phyloP scores from a whole-genome alignment of 2,888 invertebrate genomes.

The Acronicta alni region DNA sequence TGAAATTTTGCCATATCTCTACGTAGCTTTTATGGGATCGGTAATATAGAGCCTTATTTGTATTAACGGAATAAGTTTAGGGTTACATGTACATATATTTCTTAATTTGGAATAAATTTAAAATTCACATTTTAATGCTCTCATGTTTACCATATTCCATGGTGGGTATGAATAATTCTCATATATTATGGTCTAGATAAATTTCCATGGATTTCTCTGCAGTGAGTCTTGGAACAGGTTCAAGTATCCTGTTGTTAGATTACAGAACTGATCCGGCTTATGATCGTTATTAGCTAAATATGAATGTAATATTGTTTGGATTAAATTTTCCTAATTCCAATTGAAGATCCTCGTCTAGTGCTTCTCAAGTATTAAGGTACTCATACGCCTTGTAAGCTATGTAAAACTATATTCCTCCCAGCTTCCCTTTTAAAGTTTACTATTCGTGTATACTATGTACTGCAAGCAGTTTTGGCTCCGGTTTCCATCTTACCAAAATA shows the following conservation, averaged over 20 bases:
- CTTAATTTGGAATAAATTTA: slow-evolving; percentile 43
- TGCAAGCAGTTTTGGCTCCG: too few relatives aligned
- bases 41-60: too few relatives aligned
- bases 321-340: slow-evolving; percentile 31
- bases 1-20: neutral
- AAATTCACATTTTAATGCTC: slow-evolving; percentile 16
- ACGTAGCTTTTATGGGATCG: too few relatives aligned
- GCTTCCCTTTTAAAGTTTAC: too few relatives aligned
- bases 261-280: slow-evolving; percentile 37
- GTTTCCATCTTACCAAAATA: too few relatives aligned
- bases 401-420: too few relatives aligned
- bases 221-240: slow-evolving; percentile 38
- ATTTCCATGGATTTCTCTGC: slow-evolving; percentile 27
- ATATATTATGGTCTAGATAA: slow-evolving; percentile 44
- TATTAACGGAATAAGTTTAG: too few relatives aligned
- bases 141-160: too few relatives aligned
- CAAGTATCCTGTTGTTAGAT: slow-evolving; percentile 27
- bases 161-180: slow-evolving; percentile 29
- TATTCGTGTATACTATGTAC: too few relatives aligned
- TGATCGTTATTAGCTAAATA: slow-evolving; percentile 15
- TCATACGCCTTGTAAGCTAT: too few relatives aligned
- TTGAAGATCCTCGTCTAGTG: slow-evolving; percentile 12
- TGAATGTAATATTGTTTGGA: slow-evolving; percentile 34
- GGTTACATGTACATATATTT: slow-evolving; percentile 8
- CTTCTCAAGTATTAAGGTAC: neutral